Evolutionary conservation across 2,888 invertebrate genomes (phyloP), one percentile per base, ranked within the genome.

Genomic region (Ormyrus nitidulus): DNA sequence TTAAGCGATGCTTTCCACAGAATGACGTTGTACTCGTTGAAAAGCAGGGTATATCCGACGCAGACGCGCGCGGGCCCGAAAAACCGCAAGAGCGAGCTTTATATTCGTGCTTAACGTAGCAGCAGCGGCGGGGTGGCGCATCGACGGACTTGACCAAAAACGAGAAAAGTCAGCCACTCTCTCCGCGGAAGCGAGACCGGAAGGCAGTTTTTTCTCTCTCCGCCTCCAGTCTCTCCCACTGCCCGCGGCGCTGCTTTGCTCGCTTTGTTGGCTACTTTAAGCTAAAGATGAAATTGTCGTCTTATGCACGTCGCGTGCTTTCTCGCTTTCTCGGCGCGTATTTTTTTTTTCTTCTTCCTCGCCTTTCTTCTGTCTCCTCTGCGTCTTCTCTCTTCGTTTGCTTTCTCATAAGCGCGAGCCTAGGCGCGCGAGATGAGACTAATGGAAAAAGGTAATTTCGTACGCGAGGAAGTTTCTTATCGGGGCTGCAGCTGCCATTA

Each of bases 371-470:
- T 2, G 19, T 19, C 19, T 19, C 2, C 19, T 19, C 19, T 19
- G 13, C 19, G 19, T 19, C 19, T 19, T 19, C 19, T 19, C 19
- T 19, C 19, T 19, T 34, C 62, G 34, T 62, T 68, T 68, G n/a
- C 19, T 46, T 54, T 68, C 44, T 56, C 54, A 68, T 68, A 49
- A 65, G 19, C 61, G 54, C 48, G 53, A 5, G 19, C 19, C 19
- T 19, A 0, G 19, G 48, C 13, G 11, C 5, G 34, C n/a, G 34
- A 46, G 62, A 54, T 10, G n/a, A 19, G 62, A 68, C 54, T 64
- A 54, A 70, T 64, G 64, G 48, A 77, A 69, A 61, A 70, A 68
- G 66, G 68, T 61, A 19, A 75, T 68, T 75, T 68, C n/a, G 10
- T 62, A 44, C 11, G 62, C 53, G 51, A 54, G 56, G 19, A 51